Evolutionary conservation across 2,797 vertebrate species (phyloP).

Genomic region (Megalops cyprinoides): DNA sequence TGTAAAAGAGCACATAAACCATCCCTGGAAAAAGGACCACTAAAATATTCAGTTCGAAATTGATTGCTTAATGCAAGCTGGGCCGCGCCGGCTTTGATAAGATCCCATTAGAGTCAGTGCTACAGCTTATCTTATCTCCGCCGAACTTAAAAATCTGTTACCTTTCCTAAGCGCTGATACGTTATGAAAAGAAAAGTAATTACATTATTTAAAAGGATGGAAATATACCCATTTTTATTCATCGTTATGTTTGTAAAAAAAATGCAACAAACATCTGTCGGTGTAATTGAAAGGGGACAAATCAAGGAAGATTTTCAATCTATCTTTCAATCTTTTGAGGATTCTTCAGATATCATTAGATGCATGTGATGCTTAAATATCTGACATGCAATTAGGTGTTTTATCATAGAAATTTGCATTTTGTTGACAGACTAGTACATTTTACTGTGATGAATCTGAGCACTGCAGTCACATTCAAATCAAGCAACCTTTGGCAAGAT

Average conservation of each 20-base stretch:
- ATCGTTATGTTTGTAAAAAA: not conserved
- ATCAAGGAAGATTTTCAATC: not conserved
- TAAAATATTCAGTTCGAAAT: slow-evolving; percentile 53
- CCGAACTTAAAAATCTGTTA: slow-evolving; percentile 35
- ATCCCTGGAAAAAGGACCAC: slow-evolving; percentile 44
- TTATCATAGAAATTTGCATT: slow-evolving; percentile 1
- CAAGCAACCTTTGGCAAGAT: not conserved
- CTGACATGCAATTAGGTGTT: not conserved
- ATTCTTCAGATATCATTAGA: slow-evolving; percentile 1
- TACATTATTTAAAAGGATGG: slow-evolving; percentile 41
- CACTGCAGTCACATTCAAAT: no score
- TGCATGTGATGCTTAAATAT: not conserved
- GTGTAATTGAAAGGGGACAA: not conserved
- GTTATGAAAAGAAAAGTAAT: slow-evolving; percentile 41
- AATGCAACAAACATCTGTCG: not conserved
- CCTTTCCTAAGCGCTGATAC: slow-evolving; percentile 31
- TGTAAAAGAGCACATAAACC: slow-evolving; percentile 60
- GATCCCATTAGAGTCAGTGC: slow-evolving; percentile 62
- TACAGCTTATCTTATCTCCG: slow-evolving; percentile 57
- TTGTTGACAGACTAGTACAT: not conserved
- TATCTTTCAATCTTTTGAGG: not conserved
- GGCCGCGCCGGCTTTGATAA: slow-evolving; percentile 52
- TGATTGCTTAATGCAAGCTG: slow-evolving; percentile 50
- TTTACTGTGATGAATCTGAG: not conserved
- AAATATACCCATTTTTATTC: slow-evolving; percentile 6